Evolutionary conservation across 2,113 vertebrate species (phyloP), one percentile per base, ranked within the genome.

Genomic region (Apodemus sylvaticus): DNA sequence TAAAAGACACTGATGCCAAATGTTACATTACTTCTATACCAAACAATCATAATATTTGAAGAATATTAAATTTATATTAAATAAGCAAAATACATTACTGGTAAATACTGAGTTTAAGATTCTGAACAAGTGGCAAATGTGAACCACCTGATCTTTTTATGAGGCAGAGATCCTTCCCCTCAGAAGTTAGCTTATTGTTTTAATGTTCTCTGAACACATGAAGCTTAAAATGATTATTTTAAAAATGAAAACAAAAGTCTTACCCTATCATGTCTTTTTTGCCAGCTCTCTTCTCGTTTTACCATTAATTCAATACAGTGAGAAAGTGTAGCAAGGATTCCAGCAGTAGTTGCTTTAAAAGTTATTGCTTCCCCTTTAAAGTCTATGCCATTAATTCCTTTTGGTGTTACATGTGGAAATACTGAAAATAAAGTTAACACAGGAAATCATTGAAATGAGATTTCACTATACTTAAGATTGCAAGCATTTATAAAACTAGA

Each of bases 311-410:
- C 99, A 93, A 99, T 99, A 98, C 99, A 99, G 97, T 99, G 99
- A 93, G 99, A 99, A 62, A 99, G 98, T 0, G 99, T 99, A 70
- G 99, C 99, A 94, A 99, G 99, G 93, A 99, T 99, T 88, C 99
- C 99, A 85, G 99, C 99, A 88, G 99, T 99, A 71, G 99, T 99
- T 97, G 99, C 99, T 98, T 99, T 99, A 98, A 99, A 99, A 92
- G 99, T 99, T 98, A 99, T 99, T 86, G 99, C 99, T 98, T 99
- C 99, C 7, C 99, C 99, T 98, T 99, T 99, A 97, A 99, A 99
- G 98, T 99, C 99, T 97, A 99, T 99, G 71, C 99, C 99, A 96
- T 99, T 99, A 95, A 99, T 99, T 93, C 98, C 99, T 99, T 99
- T 99, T 36, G 99, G 99, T 96, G 98, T 99, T 94, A 99, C 98